phyloP scores from a whole-genome alignment of 1,140 invertebrate species.

The Rhopalosiphum maidis region DNA sequence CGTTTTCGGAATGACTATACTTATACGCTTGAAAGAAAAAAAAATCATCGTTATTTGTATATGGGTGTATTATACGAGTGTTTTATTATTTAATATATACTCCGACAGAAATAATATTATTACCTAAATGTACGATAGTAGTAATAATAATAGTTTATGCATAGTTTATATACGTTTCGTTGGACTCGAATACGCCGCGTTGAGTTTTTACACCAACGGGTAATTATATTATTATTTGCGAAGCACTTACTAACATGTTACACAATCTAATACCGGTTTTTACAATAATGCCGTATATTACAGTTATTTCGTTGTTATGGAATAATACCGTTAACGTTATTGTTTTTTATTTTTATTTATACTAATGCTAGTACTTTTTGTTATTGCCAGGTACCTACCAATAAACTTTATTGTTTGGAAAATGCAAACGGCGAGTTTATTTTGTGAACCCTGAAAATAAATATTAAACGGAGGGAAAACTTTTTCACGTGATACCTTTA shows the following conservation, averaged over 20 bases:
- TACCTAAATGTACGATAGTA: not conserved
- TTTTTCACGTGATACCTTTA: not conserved
- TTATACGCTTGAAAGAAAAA: not conserved
- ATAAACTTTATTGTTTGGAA: constrained; percentile 20
- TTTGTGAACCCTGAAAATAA: not conserved
- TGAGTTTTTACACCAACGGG: not conserved
- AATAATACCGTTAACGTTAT: not conserved
- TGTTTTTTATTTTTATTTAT: not conserved
- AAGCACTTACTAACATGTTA: not conserved
- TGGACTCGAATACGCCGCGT: not conserved
- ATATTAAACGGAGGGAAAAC: not conserved
- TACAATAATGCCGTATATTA: not conserved
- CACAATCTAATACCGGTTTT: not conserved
- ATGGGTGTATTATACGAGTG: not conserved
- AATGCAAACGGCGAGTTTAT: constrained; percentile 4
- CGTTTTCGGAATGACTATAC: not conserved
- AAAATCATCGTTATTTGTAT: not conserved
- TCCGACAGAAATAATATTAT: not conserved
- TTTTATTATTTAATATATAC: not conserved
- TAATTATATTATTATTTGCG: not conserved
- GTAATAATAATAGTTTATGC: no score
- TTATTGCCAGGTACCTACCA: not conserved
- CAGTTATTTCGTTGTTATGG: not conserved
- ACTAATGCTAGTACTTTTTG: not conserved
- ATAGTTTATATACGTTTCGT: not conserved